phyloP scores from a whole-genome alignment of 2,113 vertebrate genomes.

The Embiotoca jacksoni region DNA sequence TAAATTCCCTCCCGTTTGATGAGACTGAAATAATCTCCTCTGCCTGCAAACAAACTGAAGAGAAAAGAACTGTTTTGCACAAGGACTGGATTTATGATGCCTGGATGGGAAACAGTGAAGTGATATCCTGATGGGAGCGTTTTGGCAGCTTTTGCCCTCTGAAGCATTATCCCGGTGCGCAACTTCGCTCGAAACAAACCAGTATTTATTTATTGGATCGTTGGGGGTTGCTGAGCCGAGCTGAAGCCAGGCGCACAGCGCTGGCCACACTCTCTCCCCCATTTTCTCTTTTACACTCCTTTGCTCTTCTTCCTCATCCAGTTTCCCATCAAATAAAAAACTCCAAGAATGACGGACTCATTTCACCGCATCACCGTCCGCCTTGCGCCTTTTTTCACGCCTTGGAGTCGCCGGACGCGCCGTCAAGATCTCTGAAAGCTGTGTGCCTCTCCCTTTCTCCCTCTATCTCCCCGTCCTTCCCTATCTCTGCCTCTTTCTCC shows the following conservation, averaged over 20 bases:
- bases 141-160: slow-evolving; percentile 26
- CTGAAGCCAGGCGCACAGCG: slow-evolving; percentile 44
- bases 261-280: not conserved
- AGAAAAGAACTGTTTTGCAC: slow-evolving; percentile 8
- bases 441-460: slow-evolving; percentile 21
- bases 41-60: slow-evolving; percentile 5
- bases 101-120: slow-evolving; percentile 25
- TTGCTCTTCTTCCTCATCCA: slow-evolving; percentile 9
- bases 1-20: slow-evolving; percentile 2
- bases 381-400: slow-evolving; percentile 49
- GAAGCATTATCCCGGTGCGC: slow-evolving; percentile 48
- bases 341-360: slow-evolving; percentile 76
- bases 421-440: slow-evolving; percentile 59
- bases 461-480: not conserved
- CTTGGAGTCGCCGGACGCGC: slow-evolving; percentile 59
- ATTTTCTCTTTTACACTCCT: not conserved
- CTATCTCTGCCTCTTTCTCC: not conserved
- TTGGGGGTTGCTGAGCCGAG: slow-evolving; percentile 34
- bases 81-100: slow-evolving; percentile 27
- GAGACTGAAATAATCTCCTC: slow-evolving; percentile 22
- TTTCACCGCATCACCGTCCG: slow-evolving; percentile 53
- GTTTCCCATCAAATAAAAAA: not conserved
- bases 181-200: slow-evolving; percentile 64
- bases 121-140: slow-evolving; percentile 49
- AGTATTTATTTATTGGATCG: slow-evolving; percentile 41